Evolutionary conservation across 2,888 invertebrate species (phyloP).

Genomic region (Hirtodrosophila alboralis): DNA sequence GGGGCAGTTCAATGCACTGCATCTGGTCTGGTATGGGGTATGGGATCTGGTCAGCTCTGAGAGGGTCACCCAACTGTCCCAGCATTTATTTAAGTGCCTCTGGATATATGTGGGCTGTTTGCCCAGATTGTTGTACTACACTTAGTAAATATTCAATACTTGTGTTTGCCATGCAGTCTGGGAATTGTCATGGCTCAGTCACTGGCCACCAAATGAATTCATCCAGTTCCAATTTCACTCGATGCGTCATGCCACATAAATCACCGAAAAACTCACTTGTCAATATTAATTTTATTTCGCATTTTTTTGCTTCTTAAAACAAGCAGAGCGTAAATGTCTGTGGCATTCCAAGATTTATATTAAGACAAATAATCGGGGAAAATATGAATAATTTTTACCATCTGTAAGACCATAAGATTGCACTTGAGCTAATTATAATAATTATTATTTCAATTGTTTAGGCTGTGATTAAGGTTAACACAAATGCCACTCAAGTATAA

Average conservation of each 20-base stretch:
- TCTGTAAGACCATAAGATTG: too few species aligned
- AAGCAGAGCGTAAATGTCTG: slow-evolving; percentile 47
- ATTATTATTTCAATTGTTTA: too few species aligned
- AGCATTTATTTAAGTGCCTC: slow-evolving; percentile 64
- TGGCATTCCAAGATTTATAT: slow-evolving; percentile 10
- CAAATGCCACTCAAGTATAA: too few species aligned
- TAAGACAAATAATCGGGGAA: neutral
- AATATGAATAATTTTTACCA: neutral
- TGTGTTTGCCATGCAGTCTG: slow-evolving; percentile 69
- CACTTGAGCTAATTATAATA: too few species aligned
- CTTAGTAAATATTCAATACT: slow-evolving; percentile 58
- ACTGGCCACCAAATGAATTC: slow-evolving; percentile 40
- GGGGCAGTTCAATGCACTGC: slow-evolving; percentile 50
- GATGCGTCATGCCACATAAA: slow-evolving; percentile 73
- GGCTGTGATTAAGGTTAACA: too few species aligned
- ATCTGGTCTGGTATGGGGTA: slow-evolving; percentile 3
- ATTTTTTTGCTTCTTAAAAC: slow-evolving; percentile 34
- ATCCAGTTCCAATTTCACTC: slow-evolving; percentile 36
- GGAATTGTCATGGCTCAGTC: slow-evolving; percentile 51
- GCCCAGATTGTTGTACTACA: slow-evolving; percentile 29
- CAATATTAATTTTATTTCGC: slow-evolving; percentile 74
- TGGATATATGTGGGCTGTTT: slow-evolving; percentile 52
- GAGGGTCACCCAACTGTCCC: slow-evolving; percentile 28
- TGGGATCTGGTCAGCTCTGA: slow-evolving; percentile 17
- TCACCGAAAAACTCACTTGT: slow-evolving; percentile 66